Base-by-base conservation (phyloP, 2,113 vertebrate genomes). In the Larimichthys crocea region DNA sequence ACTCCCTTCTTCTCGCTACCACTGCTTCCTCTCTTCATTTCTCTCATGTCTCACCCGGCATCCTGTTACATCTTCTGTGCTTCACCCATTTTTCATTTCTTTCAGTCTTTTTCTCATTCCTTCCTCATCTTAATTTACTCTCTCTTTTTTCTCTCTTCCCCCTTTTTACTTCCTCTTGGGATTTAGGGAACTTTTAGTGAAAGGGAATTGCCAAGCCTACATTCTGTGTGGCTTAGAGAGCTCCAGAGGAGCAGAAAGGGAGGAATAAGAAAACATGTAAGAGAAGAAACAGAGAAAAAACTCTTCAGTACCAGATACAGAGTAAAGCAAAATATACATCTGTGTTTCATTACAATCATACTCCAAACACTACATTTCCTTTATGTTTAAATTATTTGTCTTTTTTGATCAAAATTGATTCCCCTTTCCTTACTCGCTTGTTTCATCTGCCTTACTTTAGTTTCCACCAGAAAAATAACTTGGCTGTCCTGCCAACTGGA, bases 321-420 rank as follows among this genome's bases (percentile, higher is more conserved):
- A 90, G 87, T 90, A 90, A 92, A 93, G 84, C 69, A 79, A 94
- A 93, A 93, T 93, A 91, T 92, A 91, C 94, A 95, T 94, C 92
- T 95, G 94, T 63, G 84, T 89, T 94, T 91, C 86, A 95, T 95
- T 94, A 95, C 86, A 94, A 94, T 94, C 92, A 93, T 93, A 92
- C 90, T 88, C 74, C 89, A 94, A 92, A 93, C 92, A 93, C 85
- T 92, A 91, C 90, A 92, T 95, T 94, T 95, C 89, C 91, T 92
- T 94, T 92, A 93, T 94, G 92, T 94, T 94, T 92, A 91, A 94
- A 93, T 93, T 93, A 92, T 95, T 94, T 94, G 94, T 95, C 93
- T 87, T 91, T 94, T 93, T 92, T 92, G 88, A 95, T 94, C 92
- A 94, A 91, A 93, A 93, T 74, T 92, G 92, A 94, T 94, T 93